Conservation (phyloP, 2,797 vertebrate species). For the Epinephelus coioides region DNA sequence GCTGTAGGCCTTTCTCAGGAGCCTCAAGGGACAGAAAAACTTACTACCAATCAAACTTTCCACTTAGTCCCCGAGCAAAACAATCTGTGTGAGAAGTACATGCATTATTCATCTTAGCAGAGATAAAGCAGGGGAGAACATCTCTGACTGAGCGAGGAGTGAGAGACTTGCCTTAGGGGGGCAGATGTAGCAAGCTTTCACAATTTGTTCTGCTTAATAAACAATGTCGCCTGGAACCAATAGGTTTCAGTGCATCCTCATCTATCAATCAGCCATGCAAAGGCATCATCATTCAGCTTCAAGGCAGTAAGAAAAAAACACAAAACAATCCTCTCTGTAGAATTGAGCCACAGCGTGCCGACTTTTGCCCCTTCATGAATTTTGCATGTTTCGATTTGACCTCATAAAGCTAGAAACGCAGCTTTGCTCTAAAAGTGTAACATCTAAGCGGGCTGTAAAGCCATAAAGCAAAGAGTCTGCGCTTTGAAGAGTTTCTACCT, state of each 20-base stretch:
- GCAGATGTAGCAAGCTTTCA: conserved; percentile 71
- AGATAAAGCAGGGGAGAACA: conserved; percentile 55
- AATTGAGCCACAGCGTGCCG: not conserved
- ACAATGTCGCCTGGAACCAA: conserved; percentile 67
- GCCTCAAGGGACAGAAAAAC: conserved; percentile 66
- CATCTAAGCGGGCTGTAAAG: conserved; percentile 10
- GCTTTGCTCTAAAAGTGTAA: conserved; percentile 5
- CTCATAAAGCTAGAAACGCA: conserved; percentile 17
- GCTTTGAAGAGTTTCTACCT: conserved; percentile 15
- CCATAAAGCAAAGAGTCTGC: not conserved
- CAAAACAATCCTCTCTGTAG: not conserved
- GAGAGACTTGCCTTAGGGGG: conserved; percentile 56
- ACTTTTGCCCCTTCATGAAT: conserved; percentile 47
- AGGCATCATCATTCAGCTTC: conserved; percentile 33
- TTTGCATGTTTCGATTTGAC: conserved; percentile 36
- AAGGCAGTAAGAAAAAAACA: conserved; percentile 20
- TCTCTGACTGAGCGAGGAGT: conserved; percentile 52
- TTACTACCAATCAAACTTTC: conserved; percentile 76
- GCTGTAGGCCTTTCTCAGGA: conserved; percentile 48
- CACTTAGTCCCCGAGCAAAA: conserved; percentile 78
- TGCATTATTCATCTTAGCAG: conserved; percentile 78
- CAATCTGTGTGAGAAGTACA: conserved; percentile 69
- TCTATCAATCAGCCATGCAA: conserved; percentile 62
- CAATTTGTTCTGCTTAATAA: conserved; percentile 81
- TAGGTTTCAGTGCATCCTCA: conserved; percentile 50